phyloP scores from a whole-genome alignment of 2,113 vertebrate genomes.

The Muntiacus muntjak region DNA sequence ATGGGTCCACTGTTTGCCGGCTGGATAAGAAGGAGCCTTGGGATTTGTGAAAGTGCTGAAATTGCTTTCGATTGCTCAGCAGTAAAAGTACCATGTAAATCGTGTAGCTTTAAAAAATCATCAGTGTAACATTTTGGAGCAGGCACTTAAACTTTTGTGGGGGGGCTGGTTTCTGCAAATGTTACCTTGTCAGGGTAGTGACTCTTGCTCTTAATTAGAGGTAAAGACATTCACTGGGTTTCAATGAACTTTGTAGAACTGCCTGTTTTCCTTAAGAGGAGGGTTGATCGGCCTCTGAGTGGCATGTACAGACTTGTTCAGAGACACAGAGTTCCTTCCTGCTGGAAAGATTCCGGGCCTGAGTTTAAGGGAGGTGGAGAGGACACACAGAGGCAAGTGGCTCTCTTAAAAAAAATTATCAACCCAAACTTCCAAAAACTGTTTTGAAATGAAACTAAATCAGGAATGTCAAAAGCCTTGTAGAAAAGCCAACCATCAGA shows the following conservation, averaged over 20 bases:
- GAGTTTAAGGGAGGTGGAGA: background rate
- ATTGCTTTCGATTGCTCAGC: background rate
- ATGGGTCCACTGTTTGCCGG: background rate
- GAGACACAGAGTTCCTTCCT: background rate
- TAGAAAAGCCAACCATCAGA: background rate
- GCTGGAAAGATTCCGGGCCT: background rate
- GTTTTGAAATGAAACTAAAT: background rate
- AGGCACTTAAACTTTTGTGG: background rate
- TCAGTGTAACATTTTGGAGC: background rate
- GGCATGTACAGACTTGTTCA: slow-evolving; percentile 70
- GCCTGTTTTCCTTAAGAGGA: background rate
- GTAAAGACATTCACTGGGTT: background rate
- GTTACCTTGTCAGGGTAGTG: background rate
- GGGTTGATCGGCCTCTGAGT: background rate
- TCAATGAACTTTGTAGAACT: background rate
- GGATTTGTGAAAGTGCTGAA: background rate
- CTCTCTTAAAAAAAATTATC: background rate
- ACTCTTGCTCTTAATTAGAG: background rate
- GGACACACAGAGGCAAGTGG: background rate
- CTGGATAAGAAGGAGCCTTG: background rate
- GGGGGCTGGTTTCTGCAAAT: background rate
- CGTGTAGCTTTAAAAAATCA: background rate
- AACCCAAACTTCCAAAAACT: background rate
- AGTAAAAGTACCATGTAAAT: background rate
- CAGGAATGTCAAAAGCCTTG: background rate